Conservation (phyloP, 2,888 invertebrate species). For the Apotomis betuletana region DNA sequence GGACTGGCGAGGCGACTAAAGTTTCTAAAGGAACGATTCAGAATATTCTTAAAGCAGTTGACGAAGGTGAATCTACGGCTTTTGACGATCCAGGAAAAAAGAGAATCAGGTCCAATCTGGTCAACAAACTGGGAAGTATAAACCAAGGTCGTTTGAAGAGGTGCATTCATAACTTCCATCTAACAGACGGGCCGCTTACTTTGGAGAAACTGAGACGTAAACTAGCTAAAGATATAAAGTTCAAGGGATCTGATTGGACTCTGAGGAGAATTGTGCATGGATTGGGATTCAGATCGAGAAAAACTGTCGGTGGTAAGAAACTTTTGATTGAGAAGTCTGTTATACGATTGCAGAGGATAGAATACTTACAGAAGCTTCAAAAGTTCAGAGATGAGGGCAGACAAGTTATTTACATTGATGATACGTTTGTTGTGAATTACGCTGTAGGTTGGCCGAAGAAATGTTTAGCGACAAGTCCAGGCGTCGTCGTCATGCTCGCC, state of each 20-base stretch:
- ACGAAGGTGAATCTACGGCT: neutral
- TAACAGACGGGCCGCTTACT: neutral
- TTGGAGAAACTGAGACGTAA: neutral
- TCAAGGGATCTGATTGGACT: neutral
- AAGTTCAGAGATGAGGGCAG: constrained; percentile 3
- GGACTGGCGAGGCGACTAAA: neutral
- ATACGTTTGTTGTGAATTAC: neutral
- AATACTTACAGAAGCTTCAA: neutral
- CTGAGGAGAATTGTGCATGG: neutral
- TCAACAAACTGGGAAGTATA: neutral
- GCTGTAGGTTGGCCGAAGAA: neutral
- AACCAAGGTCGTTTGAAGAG: constrained; percentile 1
- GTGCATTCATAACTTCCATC: constrained; percentile 1
- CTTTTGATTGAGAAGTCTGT: neutral
- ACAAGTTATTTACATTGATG: neutral
- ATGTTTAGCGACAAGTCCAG: neutral
- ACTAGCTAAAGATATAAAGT: neutral
- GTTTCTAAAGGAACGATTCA: neutral
- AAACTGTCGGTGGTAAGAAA: neutral
- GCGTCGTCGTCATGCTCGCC: neutral
- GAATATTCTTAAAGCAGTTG: neutral
- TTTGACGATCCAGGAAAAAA: constrained; percentile 2
- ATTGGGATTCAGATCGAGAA: constrained; percentile 8
- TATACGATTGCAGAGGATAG: neutral
- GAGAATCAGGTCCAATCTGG: neutral